phyloP scores from a whole-genome alignment of 2,797 vertebrate genomes.

The Sebastes nivosus region DNA sequence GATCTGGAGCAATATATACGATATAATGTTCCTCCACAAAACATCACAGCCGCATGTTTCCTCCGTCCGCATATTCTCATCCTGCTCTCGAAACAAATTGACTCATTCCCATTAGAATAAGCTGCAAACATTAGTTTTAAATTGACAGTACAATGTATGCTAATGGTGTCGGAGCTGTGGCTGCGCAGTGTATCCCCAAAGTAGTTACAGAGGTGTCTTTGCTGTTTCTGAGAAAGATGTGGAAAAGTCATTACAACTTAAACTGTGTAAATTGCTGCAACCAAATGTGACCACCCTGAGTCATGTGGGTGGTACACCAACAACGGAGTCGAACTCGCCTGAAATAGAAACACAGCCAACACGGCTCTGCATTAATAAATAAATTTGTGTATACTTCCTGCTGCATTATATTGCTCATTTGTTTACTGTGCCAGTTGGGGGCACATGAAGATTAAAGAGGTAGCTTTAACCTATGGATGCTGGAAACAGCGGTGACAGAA shows the following conservation, averaged over 20 bases:
- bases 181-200: slow-evolving; percentile 43
- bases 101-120: slow-evolving; percentile 62
- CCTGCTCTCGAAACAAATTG: slow-evolving; percentile 39
- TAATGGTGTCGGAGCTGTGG: slow-evolving; percentile 46
- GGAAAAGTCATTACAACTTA: slow-evolving; percentile 69
- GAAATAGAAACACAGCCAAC: slow-evolving; percentile 47
- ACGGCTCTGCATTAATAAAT: slow-evolving; percentile 32
- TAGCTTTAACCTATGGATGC: slow-evolving; percentile 49
- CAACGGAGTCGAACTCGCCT: slow-evolving; percentile 43
- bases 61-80: slow-evolving; percentile 31
- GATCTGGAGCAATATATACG: slow-evolving; percentile 53
- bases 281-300: slow-evolving; percentile 61
- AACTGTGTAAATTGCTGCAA: slow-evolving; percentile 69
- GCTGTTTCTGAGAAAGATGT: slow-evolving; percentile 55
- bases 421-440: slow-evolving; percentile 39
- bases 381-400: slow-evolving; percentile 37
- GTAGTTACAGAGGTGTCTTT: slow-evolving; percentile 69
- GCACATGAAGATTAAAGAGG: slow-evolving; percentile 53
- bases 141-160: slow-evolving; percentile 63
- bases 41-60: slow-evolving; percentile 22
- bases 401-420: slow-evolving; percentile 40
- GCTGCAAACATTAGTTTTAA: slow-evolving; percentile 54
- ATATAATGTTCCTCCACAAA: slow-evolving; percentile 18
- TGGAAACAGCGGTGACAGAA: slow-evolving; percentile 33
- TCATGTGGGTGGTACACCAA: slow-evolving; percentile 45